phyloP scores from a whole-genome alignment of 2,797 vertebrate genomes.

The Furcifer pardalis region DNA sequence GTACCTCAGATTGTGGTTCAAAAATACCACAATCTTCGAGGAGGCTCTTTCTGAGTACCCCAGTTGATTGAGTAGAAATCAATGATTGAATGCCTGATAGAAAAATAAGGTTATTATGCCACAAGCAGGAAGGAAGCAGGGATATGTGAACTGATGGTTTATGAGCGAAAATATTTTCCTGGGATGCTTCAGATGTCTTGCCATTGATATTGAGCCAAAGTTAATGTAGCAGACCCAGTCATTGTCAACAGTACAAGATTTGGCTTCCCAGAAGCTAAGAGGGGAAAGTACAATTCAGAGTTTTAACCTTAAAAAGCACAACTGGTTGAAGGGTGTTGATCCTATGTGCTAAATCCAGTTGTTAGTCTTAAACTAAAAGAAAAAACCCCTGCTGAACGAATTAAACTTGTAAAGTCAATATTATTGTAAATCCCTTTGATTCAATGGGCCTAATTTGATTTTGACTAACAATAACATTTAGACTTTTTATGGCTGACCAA shows the following conservation, averaged over 20 bases:
- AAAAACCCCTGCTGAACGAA: no score
- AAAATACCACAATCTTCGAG: no score
- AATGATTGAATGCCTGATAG: not conserved
- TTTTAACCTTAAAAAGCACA: conserved; percentile 25
- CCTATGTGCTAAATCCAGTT: no score
- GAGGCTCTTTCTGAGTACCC: no score
- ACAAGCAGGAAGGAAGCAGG: not conserved
- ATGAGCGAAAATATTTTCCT: not conserved
- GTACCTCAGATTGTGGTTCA: no score
- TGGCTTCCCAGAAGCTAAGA: not conserved
- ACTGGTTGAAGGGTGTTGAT: conserved; percentile 44
- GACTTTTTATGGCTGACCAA: conserved; percentile 19
- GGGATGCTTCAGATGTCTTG: not conserved
- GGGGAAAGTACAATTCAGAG: not conserved
- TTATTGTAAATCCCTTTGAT: no score
- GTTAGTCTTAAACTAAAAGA: no score
- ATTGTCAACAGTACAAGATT: not conserved
- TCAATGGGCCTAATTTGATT: no score
- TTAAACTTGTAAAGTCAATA: no score
- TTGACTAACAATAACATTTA: no score
- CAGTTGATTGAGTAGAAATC: no score
- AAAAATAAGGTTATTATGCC: not conserved
- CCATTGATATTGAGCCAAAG: no score
- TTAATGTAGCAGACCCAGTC: not conserved
- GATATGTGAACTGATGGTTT: not conserved